A percentile compares a stretch with the other conserved stretches of the same genome.
Conservation (phyloP, 1,140 invertebrate genomes). For the Seison nebaliae region DNA sequence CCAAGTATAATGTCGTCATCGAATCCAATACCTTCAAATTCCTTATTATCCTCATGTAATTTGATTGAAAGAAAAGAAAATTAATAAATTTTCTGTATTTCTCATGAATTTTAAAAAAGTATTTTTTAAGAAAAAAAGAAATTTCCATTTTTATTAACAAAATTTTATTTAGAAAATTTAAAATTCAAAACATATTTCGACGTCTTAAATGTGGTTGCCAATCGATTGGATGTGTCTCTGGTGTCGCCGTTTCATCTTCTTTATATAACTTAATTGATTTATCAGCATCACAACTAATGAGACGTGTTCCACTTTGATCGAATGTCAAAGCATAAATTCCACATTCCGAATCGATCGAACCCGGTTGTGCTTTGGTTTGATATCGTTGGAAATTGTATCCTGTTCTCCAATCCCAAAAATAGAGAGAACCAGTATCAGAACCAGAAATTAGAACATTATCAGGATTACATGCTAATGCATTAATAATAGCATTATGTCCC, state of each 20-base stretch:
- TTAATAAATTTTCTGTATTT: too few relatives aligned
- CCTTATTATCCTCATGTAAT: too few relatives aligned
- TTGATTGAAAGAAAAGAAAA: too few relatives aligned
- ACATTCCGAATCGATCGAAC: constrained; percentile 94
- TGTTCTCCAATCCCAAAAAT: constrained; percentile 94
- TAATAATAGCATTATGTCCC: constrained; percentile 88
- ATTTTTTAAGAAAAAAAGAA: too few relatives aligned
- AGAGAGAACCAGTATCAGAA: constrained; percentile 84
- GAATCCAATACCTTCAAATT: too few relatives aligned
- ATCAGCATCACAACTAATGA: constrained; percentile 88
- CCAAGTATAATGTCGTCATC: too few relatives aligned
- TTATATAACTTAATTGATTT: constrained; percentile 98
- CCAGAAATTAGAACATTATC: constrained; percentile 86
- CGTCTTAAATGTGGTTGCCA: constrained; percentile 77
- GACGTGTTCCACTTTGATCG: constrained; percentile 63
- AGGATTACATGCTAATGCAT: constrained; percentile 67
- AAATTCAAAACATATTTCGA: too few relatives aligned
- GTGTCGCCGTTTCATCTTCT: constrained; percentile 75
- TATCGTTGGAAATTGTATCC: constrained; percentile 87
- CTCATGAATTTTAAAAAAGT: too few relatives aligned
- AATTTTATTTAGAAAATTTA: too few relatives aligned
- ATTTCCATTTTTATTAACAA: too few relatives aligned
- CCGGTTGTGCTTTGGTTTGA: constrained; percentile 72
- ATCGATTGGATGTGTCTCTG: constrained; percentile 80
- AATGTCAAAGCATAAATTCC: constrained; percentile 82